Evolutionary conservation across 2,113 vertebrate species (phyloP).

Genomic region (Crocuta crocuta): DNA sequence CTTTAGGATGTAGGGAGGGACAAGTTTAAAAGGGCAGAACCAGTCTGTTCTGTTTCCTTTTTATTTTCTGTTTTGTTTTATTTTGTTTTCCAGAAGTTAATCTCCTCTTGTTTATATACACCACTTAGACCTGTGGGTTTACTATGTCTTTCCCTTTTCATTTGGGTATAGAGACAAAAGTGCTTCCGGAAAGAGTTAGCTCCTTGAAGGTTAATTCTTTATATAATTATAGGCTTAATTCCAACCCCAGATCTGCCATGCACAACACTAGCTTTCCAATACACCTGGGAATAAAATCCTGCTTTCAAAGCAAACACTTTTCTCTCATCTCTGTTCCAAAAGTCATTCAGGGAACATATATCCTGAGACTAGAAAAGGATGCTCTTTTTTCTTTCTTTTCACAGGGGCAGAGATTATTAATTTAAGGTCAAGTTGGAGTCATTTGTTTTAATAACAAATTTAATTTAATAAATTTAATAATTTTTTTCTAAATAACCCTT

Average conservation of each 20-base stretch:
- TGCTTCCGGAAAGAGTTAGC: background rate
- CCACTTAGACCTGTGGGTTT: background rate
- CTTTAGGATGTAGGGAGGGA: background rate
- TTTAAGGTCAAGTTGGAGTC: conserved; percentile 48
- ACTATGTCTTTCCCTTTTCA: background rate
- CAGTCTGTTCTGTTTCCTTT: conserved; percentile 40
- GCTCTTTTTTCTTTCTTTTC: background rate
- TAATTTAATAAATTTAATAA: no score
- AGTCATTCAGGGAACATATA: background rate
- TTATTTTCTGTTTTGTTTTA: background rate
- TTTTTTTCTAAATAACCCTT: background rate
- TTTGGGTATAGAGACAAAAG: conserved; percentile 19
- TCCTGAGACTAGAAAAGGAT: conserved; percentile 34
- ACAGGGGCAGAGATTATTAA: background rate
- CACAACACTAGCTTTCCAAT: conserved; percentile 15
- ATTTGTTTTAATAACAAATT: background rate
- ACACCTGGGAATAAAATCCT: conserved; percentile 53
- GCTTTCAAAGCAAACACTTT: conserved; percentile 60
- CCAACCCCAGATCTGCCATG: conserved; percentile 3
- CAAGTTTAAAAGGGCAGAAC: background rate
- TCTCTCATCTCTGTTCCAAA: conserved; percentile 58
- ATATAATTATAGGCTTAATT: conserved; percentile 70
- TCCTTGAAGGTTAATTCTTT: conserved; percentile 61
- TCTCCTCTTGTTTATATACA: conserved; percentile 12
- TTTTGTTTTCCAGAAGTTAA: conserved; percentile 31